These are phyloP conservation scores for Papilio elwesi DNA, from an alignment of 2,888 invertebrate species.

Conservation along the genomic window DNA sequence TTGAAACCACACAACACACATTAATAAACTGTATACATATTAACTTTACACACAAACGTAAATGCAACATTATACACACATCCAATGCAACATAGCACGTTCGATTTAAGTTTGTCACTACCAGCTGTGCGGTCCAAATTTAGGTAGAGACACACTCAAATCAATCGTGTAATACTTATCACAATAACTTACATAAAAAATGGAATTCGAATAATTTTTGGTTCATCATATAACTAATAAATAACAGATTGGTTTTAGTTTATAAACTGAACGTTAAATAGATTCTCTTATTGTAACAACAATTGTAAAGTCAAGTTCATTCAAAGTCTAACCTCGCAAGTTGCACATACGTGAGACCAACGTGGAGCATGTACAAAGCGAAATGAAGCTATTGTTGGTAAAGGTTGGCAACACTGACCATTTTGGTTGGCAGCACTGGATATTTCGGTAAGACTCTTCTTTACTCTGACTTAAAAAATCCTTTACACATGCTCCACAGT, in stretches of 20 bases:
- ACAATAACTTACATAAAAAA: conserved; percentile 29
- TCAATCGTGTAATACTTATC: conserved; percentile 13
- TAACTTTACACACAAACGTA: conserved; percentile 46
- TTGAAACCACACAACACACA: background rate
- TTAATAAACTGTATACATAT: conserved; percentile 34
- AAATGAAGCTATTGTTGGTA: too few species aligned
- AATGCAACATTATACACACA: conserved; percentile 38
- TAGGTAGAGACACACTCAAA: background rate
- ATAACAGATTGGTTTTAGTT: conserved; percentile 23
- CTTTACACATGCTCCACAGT: background rate
- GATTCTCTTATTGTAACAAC: conserved; percentile 45
- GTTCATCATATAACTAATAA: conserved; percentile 24
- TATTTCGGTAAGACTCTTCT: too few species aligned
- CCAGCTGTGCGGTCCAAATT: background rate
- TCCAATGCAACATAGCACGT: background rate
- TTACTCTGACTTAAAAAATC: background rate
- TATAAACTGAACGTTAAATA: conserved; percentile 13
- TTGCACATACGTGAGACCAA: conserved; percentile 59
- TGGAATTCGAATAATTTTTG: conserved; percentile 36
- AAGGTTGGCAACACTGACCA: too few species aligned
- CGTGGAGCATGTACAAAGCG: conserved; percentile 42
- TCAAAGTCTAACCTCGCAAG: conserved; percentile 64
- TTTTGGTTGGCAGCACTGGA: too few species aligned
- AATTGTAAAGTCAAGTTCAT: conserved; percentile 38
- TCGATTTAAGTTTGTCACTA: background rate